Percentiles rank a stretch among this genome's conserved stretches.
These are phyloP conservation scores for Isaurus tuberculatus DNA, from an alignment of 92 coral and sea anemone genomes.

Conservation along the genomic window DNA sequence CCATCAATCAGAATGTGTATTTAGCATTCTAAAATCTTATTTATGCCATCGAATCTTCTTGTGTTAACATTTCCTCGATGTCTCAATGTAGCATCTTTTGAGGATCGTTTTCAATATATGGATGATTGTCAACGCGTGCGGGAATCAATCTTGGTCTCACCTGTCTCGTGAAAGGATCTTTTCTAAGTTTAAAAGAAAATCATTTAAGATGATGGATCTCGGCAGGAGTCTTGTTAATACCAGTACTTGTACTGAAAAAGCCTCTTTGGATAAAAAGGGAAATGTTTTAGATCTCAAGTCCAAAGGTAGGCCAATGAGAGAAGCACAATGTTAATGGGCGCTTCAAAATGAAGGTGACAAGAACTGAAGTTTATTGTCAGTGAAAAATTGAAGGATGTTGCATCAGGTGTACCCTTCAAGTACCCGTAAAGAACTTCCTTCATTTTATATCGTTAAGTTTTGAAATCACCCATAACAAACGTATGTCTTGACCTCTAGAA, in stretches of 20 bases:
- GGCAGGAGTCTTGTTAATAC: conserved; percentile 15
- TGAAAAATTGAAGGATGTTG: conserved; percentile 37
- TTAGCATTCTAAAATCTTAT: conserved; percentile 86
- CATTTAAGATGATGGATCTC: conserved; percentile 21
- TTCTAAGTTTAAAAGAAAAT: not conserved
- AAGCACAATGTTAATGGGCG: conserved; percentile 27
- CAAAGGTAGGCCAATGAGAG: conserved; percentile 44
- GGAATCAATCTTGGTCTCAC: conserved; percentile 24
- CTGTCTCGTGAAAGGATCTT: conserved; percentile 39
- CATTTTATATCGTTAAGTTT: conserved; percentile 7
- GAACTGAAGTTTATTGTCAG: conserved; percentile 42
- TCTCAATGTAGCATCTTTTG: conserved; percentile 73
- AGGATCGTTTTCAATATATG: conserved; percentile 57
- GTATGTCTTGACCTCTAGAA: not conserved
- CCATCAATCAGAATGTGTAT: conserved; percentile 82
- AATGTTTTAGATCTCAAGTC: conserved; percentile 18
- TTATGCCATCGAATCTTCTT: conserved; percentile 69
- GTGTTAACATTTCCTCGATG: conserved; percentile 73
- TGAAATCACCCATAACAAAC: not conserved
- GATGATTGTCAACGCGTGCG: conserved; percentile 35
- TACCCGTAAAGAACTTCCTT: conserved; percentile 16
- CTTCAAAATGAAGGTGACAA: conserved; percentile 6
- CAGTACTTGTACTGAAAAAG: conserved; percentile 26
- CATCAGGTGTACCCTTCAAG: conserved; percentile 10
- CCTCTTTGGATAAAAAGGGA: not conserved